Base-by-base conservation (phyloP, 2,113 vertebrate genomes). In the Callopanchax toddi region DNA sequence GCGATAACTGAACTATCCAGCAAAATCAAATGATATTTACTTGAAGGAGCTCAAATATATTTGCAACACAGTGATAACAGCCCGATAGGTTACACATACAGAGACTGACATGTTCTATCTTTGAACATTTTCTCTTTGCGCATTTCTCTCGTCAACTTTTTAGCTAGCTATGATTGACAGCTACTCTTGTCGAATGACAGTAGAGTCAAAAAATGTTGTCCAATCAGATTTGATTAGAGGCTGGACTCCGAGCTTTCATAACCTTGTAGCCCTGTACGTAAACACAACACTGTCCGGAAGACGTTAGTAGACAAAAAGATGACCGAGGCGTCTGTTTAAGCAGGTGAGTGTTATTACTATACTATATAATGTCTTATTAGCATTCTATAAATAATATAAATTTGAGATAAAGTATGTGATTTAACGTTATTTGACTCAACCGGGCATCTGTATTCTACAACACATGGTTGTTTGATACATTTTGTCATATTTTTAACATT, bases 131-230 rank as follows among this genome's bases (percentile, higher is more conserved):
- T 25, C 22, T 25, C n/a, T n/a, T n/a, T 49, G 22, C 12, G 22
- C 21, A n/a, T n/a, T n/a, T n/a, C 20, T 21, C 2, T 13, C 11
- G 11, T 37, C 36, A 12, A 11, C 36, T 13, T 12, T 12, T 37
- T 32, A 8, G 29, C 29, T 6, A 6, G 1, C 1, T 0, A 13
- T 84, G 69, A 91, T n/a, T 81, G 79, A 76, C 74, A 74, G 53
- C 2, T 15, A 1, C 0, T 8, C 0, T 3, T 5, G 39, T 45
- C 79, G 21, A 81, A 73, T 68, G 9, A 63, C 5, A 13, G 4
- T 16, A 49, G 0, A 2, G 0, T 2, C 4, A 1, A 8, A 18
- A n/a, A 3, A 12, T 3, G 9, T 8, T 7, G 15, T 45, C 90
- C 85, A 87, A 90, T 89, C 29, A 52, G 3, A 32, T 11, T 7